phyloP scores from a whole-genome alignment of 2,888 invertebrate genomes.

The Mimachlamys varia region DNA sequence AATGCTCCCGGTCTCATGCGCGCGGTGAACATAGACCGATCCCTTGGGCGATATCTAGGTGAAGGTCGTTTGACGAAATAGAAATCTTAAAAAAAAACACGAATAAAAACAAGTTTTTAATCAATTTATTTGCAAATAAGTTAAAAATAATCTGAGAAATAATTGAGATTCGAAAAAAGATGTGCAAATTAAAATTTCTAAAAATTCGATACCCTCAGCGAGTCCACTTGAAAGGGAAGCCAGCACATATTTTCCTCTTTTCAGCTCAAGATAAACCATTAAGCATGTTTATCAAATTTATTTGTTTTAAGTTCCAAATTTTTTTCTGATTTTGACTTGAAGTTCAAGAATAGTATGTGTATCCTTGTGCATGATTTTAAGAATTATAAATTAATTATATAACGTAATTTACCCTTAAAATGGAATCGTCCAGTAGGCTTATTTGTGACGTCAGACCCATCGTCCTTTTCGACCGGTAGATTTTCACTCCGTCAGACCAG shows the following conservation, averaged over 20 bases:
- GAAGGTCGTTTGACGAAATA: neutral
- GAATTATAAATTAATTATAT: neutral
- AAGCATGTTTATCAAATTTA: neutral
- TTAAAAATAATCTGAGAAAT: no score
- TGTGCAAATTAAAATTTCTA: no score
- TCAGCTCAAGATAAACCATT: no score
- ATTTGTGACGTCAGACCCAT: slow-evolving; percentile 12
- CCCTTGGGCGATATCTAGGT: neutral
- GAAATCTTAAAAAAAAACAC: neutral
- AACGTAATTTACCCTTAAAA: neutral
- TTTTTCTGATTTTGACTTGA: no score
- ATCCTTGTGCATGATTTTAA: no score
- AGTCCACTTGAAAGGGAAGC: no score
- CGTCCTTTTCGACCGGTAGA: slow-evolving; percentile 16
- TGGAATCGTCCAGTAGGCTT: neutral
- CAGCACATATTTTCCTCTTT: no score
- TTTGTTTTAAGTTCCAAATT: neutral
- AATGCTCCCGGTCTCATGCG: neutral
- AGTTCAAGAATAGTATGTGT: no score
- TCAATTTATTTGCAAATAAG: no score
- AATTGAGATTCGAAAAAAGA: neutral
- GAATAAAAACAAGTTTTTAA: no score
- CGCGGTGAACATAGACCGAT: neutral
- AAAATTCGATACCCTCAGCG: no score
- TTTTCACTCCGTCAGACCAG: neutral